Percentiles rank a stretch among this genome's conserved stretches.
These are phyloP conservation scores for Galerucella pusilla DNA, from an alignment of 2,888 invertebrate species.

Conservation along the genomic window DNA sequence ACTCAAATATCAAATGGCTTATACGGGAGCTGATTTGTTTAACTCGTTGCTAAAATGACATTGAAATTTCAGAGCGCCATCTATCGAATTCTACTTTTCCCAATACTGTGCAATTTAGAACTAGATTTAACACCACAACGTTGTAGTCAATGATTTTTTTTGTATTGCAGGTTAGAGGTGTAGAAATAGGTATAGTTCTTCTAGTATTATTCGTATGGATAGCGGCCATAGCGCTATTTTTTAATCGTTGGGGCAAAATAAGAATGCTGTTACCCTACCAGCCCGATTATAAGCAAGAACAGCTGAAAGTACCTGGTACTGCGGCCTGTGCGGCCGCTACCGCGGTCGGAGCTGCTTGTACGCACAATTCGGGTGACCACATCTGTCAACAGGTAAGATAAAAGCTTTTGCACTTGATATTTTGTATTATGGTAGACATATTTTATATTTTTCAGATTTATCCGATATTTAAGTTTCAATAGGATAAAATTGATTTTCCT, in stretches of 20 bases:
- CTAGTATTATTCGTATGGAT: constrained; percentile 86
- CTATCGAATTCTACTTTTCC: too few species aligned
- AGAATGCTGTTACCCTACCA: constrained; percentile 92
- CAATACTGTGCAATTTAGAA: too few species aligned
- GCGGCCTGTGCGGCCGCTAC: constrained; percentile 74
- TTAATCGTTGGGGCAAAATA: constrained; percentile 91
- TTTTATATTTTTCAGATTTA: too few species aligned
- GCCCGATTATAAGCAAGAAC: constrained; percentile 88
- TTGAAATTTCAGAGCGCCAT: too few species aligned
- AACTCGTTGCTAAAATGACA: too few species aligned
- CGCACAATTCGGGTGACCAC: constrained; percentile 70
- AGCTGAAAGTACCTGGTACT: constrained; percentile 82
- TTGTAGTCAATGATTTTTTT: constrained; percentile 10
- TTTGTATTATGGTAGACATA: too few species aligned
- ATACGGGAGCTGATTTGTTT: too few species aligned
- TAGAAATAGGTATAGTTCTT: constrained; percentile 90
- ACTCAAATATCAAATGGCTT: too few species aligned
- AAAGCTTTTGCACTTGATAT: too few species aligned
- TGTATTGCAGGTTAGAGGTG: constrained; percentile 80
- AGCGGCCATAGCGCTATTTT: constrained; percentile 87
- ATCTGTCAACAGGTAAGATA: constrained; percentile 71
- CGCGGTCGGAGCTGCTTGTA: constrained; percentile 67
- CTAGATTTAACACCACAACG: too few species aligned
- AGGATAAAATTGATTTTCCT: too few species aligned
- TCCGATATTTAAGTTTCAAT: too few species aligned